Percentiles rank a stretch among this genome's conserved stretches.
Conservation (phyloP, 1,140 invertebrate genomes). For the Mercenaria mercenaria region DNA sequence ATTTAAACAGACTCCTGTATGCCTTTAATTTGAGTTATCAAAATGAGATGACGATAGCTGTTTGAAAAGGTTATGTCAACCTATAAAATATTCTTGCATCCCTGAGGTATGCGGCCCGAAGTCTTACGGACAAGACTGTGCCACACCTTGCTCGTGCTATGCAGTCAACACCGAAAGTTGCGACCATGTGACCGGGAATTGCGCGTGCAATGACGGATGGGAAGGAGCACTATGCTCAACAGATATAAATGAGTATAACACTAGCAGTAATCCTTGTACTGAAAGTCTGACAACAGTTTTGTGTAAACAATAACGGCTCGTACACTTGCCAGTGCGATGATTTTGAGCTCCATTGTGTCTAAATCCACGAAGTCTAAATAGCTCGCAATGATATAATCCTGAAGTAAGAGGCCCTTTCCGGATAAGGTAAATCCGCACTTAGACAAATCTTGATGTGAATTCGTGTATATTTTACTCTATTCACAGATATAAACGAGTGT, state of each 20-base stretch:
- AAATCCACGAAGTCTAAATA: too few species aligned
- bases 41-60: too few species aligned
- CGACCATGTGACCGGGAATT: background rate
- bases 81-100: background rate
- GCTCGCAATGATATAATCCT: too few species aligned
- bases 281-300: background rate
- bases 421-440: too few species aligned
- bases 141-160: background rate
- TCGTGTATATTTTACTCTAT: background rate
- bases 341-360: too few species aligned
- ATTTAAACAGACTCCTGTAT: too few species aligned
- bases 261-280: background rate
- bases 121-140: background rate
- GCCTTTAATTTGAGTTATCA: too few species aligned
- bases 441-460: too few species aligned
- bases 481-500: slow-evolving; percentile 55
- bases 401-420: too few species aligned
- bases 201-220: background rate
- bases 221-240: background rate
- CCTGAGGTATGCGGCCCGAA: background rate
- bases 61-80: background rate
- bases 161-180: background rate
- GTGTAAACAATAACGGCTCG: background rate
- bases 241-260: background rate
- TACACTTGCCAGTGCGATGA: background rate